Base-by-base conservation (phyloP, 1,140 invertebrate species). In the Magallana angulata region DNA sequence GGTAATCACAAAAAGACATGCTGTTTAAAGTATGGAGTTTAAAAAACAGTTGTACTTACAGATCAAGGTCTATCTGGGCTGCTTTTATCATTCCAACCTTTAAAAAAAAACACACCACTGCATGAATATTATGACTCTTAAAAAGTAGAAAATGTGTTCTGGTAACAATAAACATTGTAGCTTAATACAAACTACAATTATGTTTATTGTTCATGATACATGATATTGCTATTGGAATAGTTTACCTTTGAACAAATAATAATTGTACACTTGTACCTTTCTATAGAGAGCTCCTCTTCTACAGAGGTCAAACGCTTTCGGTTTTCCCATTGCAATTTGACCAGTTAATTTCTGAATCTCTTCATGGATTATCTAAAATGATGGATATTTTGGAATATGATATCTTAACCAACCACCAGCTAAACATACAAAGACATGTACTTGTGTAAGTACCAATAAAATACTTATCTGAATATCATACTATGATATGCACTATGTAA, bases 211-310 rank as follows among this genome's bases (percentile, higher is more conserved):
- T 48, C 36, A 48, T 48, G 36, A 48, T 48, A 48, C 36, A 48
- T 48, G 36, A 48, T 2, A 48, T 48, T 48, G 5, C 36, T 48
- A 24, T 14, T 48, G 8, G 14, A 11, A 36, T 24, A 80, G 30
- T 6, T 24, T 36, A 80, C 60, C 60, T 14, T 3, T 48, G 7
- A 59, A 88, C 16, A 71, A 48, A 48, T 48, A 48, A 48, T 48
- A 48, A 48, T 48, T 48, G n/a, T 68, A 82, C 24, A 89, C 56
- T 86, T 59, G 64, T 62, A 94, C 92, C 91, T 94, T 95, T 68
- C 94, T 91, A 57, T 92, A 92, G 8, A 95, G 86, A 85, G 94
- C 94, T 59, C 94, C 94, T 82, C 94, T 87, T 9, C 94, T 86
- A 84, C 93, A 93, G 36, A 92, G 91, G 84, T 94, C 92, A 93